These are phyloP conservation scores for Sylvicapra grimmia DNA, from an alignment of 2,113 vertebrate genomes.

Conservation along the genomic window DNA sequence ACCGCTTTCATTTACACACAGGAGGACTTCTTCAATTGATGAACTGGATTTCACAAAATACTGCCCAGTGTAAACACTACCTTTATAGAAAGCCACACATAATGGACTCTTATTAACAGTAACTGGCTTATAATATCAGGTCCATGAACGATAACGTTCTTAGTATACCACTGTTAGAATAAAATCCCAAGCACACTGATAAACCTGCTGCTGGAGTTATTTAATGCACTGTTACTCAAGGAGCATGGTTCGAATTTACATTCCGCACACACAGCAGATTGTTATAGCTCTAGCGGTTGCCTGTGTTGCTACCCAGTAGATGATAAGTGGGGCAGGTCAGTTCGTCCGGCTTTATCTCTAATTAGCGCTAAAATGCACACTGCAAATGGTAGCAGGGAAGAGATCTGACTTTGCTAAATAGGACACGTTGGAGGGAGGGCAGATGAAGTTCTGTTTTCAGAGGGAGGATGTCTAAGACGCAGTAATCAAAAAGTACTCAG, in stretches of 20 bases:
- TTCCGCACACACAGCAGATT: background rate
- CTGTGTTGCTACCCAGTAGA: background rate
- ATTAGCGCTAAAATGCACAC: background rate
- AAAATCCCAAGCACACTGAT: conserved; percentile 35
- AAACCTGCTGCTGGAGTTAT: conserved; percentile 28
- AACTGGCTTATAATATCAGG: conserved; percentile 1
- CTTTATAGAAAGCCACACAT: background rate
- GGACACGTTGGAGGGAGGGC: background rate
- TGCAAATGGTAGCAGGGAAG: conserved; percentile 23
- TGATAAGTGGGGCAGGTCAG: conserved; percentile 33
- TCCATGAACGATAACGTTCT: conserved; percentile 6
- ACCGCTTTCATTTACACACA: background rate
- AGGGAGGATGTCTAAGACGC: background rate
- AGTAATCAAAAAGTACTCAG: background rate
- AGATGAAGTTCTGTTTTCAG: conserved; percentile 16
- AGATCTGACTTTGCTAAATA: background rate
- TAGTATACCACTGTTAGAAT: conserved; percentile 47
- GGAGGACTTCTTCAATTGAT: background rate
- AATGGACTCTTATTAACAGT: conserved; percentile 2
- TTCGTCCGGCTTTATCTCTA: conserved; percentile 40
- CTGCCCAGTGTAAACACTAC: background rate
- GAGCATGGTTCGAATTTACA: conserved; percentile 35
- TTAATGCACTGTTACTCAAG: conserved; percentile 39
- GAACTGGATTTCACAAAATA: background rate
- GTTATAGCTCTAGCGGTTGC: conserved; percentile 17